Evolutionary conservation across 1,140 invertebrate genomes (phyloP), one percentile per base, ranked within the genome.

Genomic region (Patella vulgata): DNA sequence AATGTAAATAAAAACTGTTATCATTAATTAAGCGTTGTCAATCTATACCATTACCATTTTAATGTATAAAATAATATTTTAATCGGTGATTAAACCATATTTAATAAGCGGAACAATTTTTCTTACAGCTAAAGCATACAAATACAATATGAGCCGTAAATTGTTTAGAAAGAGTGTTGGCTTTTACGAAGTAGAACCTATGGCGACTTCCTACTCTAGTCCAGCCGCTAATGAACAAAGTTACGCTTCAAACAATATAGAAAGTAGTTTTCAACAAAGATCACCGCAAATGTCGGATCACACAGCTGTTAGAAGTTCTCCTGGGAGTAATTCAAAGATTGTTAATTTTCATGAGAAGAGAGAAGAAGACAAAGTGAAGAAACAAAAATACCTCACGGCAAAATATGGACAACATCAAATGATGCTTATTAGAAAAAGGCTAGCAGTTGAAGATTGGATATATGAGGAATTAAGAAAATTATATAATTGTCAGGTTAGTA

Each of bases 351-450:
- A 74, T 61, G 48, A 60, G 42, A 69, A 73, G 47, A 53, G 76
- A 36, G 75, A 80, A 12, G 73, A 75, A 56, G 73, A 79, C 51
- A 74, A 73, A 51, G 75, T 81, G 42, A 93, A 96, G 84, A 96
- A 96, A 85, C 81, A 85, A 60, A 86, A 86, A 68, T 97, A 97
- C 85, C 89, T 97, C 63, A 97, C 95, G 33, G 95, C 95, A 64
- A 97, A 97, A 83, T 98, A 97, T 79, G 95, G 95, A 57, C 92
- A 92, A 66, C 95, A 97, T 86, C 95, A 97, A 87, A 98, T 97
- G 95, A 93, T 91, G 75, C 89, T 97, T 64, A 98, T 98, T 75
- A 89, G 95, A 69, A 97, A 97, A 85, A 87, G 95, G 79, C 87
- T 97, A 59, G 91, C 92, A 12, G 95, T 97, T 11, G 96, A 98